Evolutionary conservation across 2,797 vertebrate species (phyloP).

Genomic region (Notamacropus eugenii): DNA sequence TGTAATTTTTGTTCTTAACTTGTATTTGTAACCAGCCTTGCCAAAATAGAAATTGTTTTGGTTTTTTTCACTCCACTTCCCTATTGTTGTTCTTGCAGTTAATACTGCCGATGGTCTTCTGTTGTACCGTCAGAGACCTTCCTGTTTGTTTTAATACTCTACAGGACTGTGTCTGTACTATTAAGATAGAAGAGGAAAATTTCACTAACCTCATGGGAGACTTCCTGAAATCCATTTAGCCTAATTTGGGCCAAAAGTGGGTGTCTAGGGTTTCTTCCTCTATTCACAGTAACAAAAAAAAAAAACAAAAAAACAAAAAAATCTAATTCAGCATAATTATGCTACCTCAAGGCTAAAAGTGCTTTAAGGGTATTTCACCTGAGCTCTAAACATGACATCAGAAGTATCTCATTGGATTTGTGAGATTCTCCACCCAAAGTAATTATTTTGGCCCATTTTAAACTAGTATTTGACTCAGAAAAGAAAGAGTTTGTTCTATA

Average conservation of each 20-base stretch:
- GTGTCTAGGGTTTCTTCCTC: slow-evolving; percentile 80
- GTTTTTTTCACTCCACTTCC: slow-evolving; percentile 71
- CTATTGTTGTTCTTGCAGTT: slow-evolving; percentile 74
- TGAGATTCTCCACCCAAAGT: slow-evolving; percentile 19
- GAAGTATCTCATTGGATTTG: slow-evolving; percentile 75
- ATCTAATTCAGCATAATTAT: slow-evolving; percentile 86
- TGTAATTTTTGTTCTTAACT: slow-evolving; percentile 77
- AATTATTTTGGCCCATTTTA: slow-evolving; percentile 82
- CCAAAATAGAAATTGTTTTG: slow-evolving; percentile 78
- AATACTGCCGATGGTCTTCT: slow-evolving; percentile 73
- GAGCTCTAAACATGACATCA: slow-evolving; percentile 81
- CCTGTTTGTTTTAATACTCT: slow-evolving; percentile 80
- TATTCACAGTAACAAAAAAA: slow-evolving; percentile 76
- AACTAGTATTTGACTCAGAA: slow-evolving; percentile 81
- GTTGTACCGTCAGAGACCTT: slow-evolving; percentile 84
- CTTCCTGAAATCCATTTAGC: slow-evolving; percentile 78
- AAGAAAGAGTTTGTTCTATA: slow-evolving; percentile 82
- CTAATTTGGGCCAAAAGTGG: slow-evolving; percentile 81
- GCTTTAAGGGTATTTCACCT: slow-evolving; percentile 86
- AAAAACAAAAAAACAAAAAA: slow-evolving; percentile 57
- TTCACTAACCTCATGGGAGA: slow-evolving; percentile 79
- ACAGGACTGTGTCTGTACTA: slow-evolving; percentile 82
- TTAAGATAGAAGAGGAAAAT: slow-evolving; percentile 74
- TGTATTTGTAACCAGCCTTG: slow-evolving; percentile 81
- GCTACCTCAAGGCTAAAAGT: slow-evolving; percentile 90